These are phyloP conservation scores for Ectemnius cavifrons DNA, from an alignment of 2,888 invertebrate species.

Conservation along the genomic window DNA sequence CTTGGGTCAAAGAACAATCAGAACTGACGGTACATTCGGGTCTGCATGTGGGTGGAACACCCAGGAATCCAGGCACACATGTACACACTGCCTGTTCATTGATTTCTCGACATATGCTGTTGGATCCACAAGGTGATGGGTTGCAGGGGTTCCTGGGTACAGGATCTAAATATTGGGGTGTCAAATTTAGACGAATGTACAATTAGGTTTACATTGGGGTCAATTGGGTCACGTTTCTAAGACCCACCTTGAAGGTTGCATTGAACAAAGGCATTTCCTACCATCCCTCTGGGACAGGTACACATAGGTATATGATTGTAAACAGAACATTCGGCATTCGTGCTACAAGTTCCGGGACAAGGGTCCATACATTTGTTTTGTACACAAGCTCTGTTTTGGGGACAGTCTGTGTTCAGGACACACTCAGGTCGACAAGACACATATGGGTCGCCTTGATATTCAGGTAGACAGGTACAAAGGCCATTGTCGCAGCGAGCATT, in stretches of 20 bases:
- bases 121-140: constrained; percentile 89
- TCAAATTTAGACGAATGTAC: too few relatives aligned
- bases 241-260: constrained; percentile 62
- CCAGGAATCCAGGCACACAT: constrained; percentile 86
- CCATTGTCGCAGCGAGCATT: constrained; percentile 79
- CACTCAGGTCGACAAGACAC: constrained; percentile 77
- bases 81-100: constrained; percentile 84
- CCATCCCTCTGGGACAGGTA: constrained; percentile 84
- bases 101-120: constrained; percentile 84
- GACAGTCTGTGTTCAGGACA: constrained; percentile 76
- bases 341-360: constrained; percentile 78
- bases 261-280: constrained; percentile 86
- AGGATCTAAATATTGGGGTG: constrained; percentile 19
- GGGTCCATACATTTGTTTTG: constrained; percentile 78
- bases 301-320: constrained; percentile 77
- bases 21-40: constrained; percentile 92
- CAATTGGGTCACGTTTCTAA: too few relatives aligned
- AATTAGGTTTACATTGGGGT: too few relatives aligned
- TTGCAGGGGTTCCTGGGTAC: constrained; percentile 82
- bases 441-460: constrained; percentile 82
- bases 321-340: constrained; percentile 78
- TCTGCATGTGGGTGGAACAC: constrained; percentile 85
- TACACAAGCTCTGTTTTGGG: constrained; percentile 76
- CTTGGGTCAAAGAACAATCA: constrained; percentile 86
- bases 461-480: constrained; percentile 82